Base-by-base conservation (phyloP, 2,888 invertebrate genomes). In the Drosophila recens region DNA sequence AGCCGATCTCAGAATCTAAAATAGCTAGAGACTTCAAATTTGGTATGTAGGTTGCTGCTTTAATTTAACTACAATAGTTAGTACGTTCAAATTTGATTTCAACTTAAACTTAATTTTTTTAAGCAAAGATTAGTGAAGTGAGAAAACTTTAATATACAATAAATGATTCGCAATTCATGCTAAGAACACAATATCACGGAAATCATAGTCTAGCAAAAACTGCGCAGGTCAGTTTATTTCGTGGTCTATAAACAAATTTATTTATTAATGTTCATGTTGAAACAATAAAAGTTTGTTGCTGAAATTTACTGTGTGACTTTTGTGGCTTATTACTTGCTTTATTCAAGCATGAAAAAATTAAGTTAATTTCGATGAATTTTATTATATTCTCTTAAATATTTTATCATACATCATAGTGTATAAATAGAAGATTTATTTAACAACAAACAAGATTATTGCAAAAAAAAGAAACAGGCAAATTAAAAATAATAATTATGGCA, bases 381-480 rank as follows among this genome's bases (percentile, higher is more conserved):
- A 9, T 9, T 48, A 17, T 30, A 1, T 57, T 15, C 27, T 36
- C 38, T 46, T 48, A 0, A 40, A 59, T 30, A 49, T 40, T 20
- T 40, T 3, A 11, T 23, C 23, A 36, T 23, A 20, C 20, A 34
- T 45, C 45, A 56, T 34, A 56, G 34, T 45, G 6, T 36, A 57
- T 57, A 45, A 23, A 57, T 45, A 36, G 23, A 57, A 46, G 56
- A 57, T 57, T 45, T 68, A 52, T 58, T 45, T 62, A 3, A 0
- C 13, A 46, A 52, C 13, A 38, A 11, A 3, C 34, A 20, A 33
- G 30, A 43, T 54, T 46, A 38, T 52, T 51, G 65, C 65, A 17
- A 27, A 57, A 6, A 6, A 27, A 4, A 4, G 8, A 8, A 68
- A 30, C 23, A 53, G 15, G 27, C 42, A 43, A 53, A 53, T 27